Evolutionary conservation across 2,797 vertebrate species (phyloP).

Genomic region (Sebastes oblongus): DNA sequence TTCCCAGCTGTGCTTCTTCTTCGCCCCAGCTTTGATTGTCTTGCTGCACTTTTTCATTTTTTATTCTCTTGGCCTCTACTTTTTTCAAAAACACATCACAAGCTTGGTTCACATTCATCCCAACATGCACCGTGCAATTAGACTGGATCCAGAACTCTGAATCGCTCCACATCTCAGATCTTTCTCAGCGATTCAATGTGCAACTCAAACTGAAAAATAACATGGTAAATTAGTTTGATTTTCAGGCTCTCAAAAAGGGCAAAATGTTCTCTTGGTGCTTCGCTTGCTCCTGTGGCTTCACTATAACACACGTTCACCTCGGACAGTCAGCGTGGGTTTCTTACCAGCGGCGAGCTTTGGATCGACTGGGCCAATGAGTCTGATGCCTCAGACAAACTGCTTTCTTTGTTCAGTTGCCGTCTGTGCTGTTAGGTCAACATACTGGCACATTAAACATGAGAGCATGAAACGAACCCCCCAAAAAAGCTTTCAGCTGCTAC

Average conservation of each 20-base stretch:
- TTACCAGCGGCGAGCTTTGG: background rate
- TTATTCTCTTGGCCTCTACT: background rate
- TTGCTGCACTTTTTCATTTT: background rate
- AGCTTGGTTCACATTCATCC: constrained; percentile 8
- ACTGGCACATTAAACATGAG: constrained; percentile 15
- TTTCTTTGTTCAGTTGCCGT: constrained; percentile 8
- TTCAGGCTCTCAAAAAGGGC: background rate
- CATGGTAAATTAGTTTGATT: background rate
- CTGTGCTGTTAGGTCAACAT: constrained; percentile 16
- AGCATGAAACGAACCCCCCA: constrained; percentile 8
- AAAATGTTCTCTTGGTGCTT: constrained; percentile 20
- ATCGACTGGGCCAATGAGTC: constrained; percentile 14
- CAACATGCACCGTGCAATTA: background rate
- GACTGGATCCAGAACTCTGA: constrained; percentile 1
- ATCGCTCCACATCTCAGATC: background rate
- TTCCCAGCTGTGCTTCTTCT: constrained; percentile 6
- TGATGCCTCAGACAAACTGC: background rate
- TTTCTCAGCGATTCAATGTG: background rate
- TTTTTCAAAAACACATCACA: background rate
- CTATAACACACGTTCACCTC: constrained; percentile 30
- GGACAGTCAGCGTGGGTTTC: background rate
- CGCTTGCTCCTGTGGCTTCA: constrained; percentile 72
- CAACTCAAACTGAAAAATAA: background rate
- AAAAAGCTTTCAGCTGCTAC: constrained; percentile 8
- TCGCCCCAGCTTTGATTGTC: constrained; percentile 1